Evolutionary conservation across 1,140 invertebrate genomes (phyloP).

Genomic region (Adoxophyes honmai): DNA sequence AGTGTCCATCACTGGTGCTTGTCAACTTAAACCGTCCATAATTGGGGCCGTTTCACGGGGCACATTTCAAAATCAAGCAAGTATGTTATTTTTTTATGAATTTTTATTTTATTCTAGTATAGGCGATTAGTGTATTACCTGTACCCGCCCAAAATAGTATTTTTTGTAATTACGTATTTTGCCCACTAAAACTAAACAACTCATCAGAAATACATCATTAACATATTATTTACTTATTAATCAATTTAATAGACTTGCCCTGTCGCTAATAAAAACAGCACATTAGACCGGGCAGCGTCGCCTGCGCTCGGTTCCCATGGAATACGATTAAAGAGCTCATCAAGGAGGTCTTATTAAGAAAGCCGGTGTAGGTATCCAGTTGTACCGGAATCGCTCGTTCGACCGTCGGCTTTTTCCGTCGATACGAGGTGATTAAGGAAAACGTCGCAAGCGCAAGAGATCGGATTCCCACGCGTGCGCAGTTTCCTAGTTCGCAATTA

Average conservation of each 20-base stretch:
- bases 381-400: constrained; percentile 23
- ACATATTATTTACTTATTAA: too few species aligned
- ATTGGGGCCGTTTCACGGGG: too few species aligned
- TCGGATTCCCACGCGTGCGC: constrained; percentile 63
- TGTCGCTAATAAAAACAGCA: neutral
- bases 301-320: neutral
- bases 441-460: constrained; percentile 62
- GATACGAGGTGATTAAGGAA: constrained; percentile 44
- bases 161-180: too few species aligned
- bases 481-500: constrained; percentile 39
- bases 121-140: too few species aligned
- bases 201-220: too few species aligned
- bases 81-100: too few species aligned
- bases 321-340: constrained; percentile 9
- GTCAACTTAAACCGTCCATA: too few species aligned
- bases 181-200: too few species aligned
- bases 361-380: constrained; percentile 27
- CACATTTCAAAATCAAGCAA: too few species aligned
- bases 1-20: too few species aligned
- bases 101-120: too few species aligned
- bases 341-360: constrained; percentile 25
- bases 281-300: neutral
- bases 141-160: too few species aligned
- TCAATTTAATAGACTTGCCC: neutral
- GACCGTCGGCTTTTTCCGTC: constrained; percentile 39